Evolutionary conservation across 2,888 invertebrate genomes (phyloP).

Genomic region (Drosophila acutilabella): DNA sequence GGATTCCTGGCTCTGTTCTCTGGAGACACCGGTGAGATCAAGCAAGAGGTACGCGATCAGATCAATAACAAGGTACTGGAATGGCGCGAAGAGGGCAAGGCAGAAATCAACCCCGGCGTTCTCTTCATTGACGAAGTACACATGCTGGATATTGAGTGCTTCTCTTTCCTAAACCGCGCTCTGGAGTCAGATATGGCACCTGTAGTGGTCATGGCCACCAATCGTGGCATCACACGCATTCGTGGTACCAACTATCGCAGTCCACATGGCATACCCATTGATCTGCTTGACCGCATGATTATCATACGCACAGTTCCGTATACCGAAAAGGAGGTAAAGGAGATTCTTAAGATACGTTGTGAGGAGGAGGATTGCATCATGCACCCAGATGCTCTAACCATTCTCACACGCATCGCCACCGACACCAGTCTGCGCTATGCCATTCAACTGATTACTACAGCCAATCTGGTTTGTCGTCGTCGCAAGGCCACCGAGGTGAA

Average conservation of each 20-base stretch:
- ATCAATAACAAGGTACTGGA: slow-evolving; percentile 99
- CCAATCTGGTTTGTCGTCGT: slow-evolving; percentile 96
- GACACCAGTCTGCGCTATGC: slow-evolving; percentile 98
- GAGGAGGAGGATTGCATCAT: slow-evolving; percentile 99
- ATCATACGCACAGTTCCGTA: slow-evolving; percentile 97
- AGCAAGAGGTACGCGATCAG: slow-evolving; percentile 98
- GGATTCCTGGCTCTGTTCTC: slow-evolving; percentile 99
- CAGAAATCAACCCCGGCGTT: slow-evolving; percentile 99
- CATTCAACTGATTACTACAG: slow-evolving; percentile 98
- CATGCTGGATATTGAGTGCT: slow-evolving; percentile 99
- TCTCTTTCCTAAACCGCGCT: slow-evolving; percentile 98
- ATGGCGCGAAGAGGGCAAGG: slow-evolving; percentile 99
- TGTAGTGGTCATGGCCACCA: slow-evolving; percentile 99
- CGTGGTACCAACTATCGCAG: slow-evolving; percentile 96
- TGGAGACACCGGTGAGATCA: slow-evolving; percentile 99
- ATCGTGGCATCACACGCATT: slow-evolving; percentile 97
- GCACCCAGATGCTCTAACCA: slow-evolving; percentile 94
- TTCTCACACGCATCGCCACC: slow-evolving; percentile 95
- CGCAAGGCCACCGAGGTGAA: slow-evolving; percentile 93
- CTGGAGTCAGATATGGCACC: slow-evolving; percentile 99
- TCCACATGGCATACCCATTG: slow-evolving; percentile 99
- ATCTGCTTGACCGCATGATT: slow-evolving; percentile 97
- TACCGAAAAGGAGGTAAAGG: slow-evolving; percentile 93
- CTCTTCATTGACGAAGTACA: slow-evolving; percentile 99
- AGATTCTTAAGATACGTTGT: slow-evolving; percentile 96